Percentiles rank a stretch among this genome's conserved stretches.
phyloP scores from a whole-genome alignment of 2,888 invertebrate genomes.

The Cryptus viduatorius region DNA sequence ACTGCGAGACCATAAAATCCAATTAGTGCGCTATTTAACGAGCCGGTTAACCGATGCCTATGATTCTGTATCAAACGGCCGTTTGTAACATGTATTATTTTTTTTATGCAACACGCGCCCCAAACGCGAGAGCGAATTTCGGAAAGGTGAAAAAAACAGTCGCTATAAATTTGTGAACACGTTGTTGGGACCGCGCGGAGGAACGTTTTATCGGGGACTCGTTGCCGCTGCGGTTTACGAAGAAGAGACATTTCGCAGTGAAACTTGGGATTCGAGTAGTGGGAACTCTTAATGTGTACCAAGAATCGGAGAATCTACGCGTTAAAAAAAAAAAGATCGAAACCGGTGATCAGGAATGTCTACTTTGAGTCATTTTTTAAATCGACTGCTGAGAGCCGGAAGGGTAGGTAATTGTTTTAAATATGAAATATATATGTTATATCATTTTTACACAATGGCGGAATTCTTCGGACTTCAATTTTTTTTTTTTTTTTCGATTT shows the following conservation, averaged over 20 bases:
- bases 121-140: neutral
- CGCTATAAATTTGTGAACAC: neutral
- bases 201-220: constrained; percentile 24
- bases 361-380: neutral
- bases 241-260: neutral
- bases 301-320: neutral
- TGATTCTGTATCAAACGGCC: constrained; percentile 26
- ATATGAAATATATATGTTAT: too few species aligned
- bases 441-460: too few species aligned
- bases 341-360: too few species aligned
- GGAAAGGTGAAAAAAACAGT: neutral
- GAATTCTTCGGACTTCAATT: too few species aligned
- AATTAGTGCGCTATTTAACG: constrained; percentile 78
- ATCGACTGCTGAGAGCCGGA: neutral
- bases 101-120: neutral
- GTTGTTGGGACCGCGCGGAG: neutral
- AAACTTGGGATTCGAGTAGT: neutral
- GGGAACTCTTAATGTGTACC: constrained; percentile 32
- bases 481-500: too few species aligned
- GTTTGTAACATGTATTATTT: neutral
- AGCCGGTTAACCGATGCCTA: constrained; percentile 21
- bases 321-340: neutral
- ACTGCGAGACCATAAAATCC: constrained; percentile 83
- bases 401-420: too few species aligned
- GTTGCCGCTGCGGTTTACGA: constrained; percentile 14